A percentile compares a stretch with the other conserved stretches of the same genome.
Conservation (phyloP, 2,888 invertebrate species). For the Steinernema scapterisci region DNA sequence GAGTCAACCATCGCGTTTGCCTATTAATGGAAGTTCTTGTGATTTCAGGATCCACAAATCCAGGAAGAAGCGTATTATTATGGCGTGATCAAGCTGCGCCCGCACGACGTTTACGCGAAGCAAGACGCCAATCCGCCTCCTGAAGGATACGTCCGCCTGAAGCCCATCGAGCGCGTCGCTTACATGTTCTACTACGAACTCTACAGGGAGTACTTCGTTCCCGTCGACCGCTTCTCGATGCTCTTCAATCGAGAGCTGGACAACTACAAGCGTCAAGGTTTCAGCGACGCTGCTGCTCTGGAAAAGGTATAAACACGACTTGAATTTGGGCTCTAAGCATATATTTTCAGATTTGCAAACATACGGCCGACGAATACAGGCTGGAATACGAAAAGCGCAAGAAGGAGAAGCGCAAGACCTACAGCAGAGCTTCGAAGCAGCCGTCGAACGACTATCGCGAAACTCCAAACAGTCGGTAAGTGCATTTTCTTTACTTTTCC, state of each 20-base stretch:
- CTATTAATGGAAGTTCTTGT: not conserved
- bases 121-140: slow-evolving; percentile 45
- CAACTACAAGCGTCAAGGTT: slow-evolving; percentile 45
- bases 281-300: slow-evolving; percentile 44
- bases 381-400: slow-evolving; percentile 31
- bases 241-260: slow-evolving; percentile 57
- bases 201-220: slow-evolving; percentile 43
- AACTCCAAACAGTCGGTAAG: slow-evolving; percentile 59
- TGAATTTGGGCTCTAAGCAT: too few relatives aligned
- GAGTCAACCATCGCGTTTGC: not conserved
- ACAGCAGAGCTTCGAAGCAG: slow-evolving; percentile 48
- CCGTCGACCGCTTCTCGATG: slow-evolving; percentile 46
- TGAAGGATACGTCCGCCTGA: slow-evolving; percentile 42
- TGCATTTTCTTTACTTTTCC: not conserved
- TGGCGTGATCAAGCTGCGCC: slow-evolving; percentile 45
- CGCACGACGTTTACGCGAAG: not conserved
- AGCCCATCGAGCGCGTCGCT: slow-evolving; percentile 52
- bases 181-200: slow-evolving; percentile 55
- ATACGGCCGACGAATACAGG: slow-evolving; percentile 50
- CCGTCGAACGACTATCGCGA: too few relatives aligned
- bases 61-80: slow-evolving; percentile 40
- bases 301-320: not conserved
- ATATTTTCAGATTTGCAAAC: slow-evolving; percentile 51
- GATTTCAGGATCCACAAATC: not conserved
- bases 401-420: slow-evolving; percentile 44